These are phyloP conservation scores for Capromys pilorides DNA, from an alignment of 2,797 vertebrate genomes.

Conservation along the genomic window DNA sequence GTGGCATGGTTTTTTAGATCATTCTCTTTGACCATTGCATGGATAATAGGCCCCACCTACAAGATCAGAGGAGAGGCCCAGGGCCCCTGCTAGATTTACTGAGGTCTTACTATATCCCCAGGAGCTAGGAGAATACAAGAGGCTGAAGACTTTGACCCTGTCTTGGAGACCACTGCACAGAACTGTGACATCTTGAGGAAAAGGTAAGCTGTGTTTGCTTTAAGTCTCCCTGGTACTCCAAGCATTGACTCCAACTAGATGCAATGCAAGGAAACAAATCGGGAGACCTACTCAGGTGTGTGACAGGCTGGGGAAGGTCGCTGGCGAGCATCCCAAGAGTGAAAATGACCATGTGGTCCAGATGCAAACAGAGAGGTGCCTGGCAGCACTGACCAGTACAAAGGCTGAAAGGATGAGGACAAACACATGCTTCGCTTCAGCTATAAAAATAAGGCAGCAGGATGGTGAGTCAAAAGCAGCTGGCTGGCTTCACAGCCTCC, in stretches of 20 bases:
- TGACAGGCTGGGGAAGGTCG: not conserved
- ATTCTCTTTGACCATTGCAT: not conserved
- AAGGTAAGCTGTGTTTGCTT: accelerated
- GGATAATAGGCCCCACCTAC: not conserved
- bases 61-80: not conserved
- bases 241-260: not conserved
- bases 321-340: not conserved
- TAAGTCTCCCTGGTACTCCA: accelerated
- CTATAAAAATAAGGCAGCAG: slow-evolving; percentile 13
- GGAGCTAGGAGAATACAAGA: not conserved
- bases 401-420: not conserved
- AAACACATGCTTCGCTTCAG: accelerated
- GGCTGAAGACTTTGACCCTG: not conserved
- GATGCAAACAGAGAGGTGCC: not conserved
- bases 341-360: not conserved
- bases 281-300: too few species aligned
- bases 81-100: not conserved
- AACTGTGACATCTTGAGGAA: not conserved
- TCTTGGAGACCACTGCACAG: not conserved
- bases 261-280: not conserved
- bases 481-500: slow-evolving; percentile 26
- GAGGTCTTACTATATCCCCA: not conserved
- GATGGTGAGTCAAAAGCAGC: slow-evolving; percentile 28
- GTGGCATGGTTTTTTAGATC: not conserved
- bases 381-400: not conserved